Conservation (phyloP, 2,113 vertebrate species). For the Cairina moschata region DNA sequence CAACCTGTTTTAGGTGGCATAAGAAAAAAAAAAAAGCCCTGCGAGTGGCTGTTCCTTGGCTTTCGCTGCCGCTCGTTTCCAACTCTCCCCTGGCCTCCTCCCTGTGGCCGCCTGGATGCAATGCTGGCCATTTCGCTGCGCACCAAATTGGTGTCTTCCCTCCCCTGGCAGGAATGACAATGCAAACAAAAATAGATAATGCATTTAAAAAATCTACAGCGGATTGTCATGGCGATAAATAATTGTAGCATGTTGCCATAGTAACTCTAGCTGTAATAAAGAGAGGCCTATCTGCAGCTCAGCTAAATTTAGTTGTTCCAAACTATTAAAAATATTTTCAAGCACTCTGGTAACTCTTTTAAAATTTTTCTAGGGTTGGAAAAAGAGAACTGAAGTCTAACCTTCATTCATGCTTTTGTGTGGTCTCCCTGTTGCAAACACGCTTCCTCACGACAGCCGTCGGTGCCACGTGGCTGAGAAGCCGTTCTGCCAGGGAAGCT, state of each 20-base stretch:
- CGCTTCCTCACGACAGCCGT: background rate
- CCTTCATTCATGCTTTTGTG: constrained; percentile 51
- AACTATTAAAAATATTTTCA: constrained; percentile 77
- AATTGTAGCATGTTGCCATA: constrained; percentile 83
- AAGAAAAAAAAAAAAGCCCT: background rate
- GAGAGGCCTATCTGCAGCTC: constrained; percentile 74
- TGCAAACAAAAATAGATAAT: constrained; percentile 82
- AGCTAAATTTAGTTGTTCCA: constrained; percentile 80
- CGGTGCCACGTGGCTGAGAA: background rate
- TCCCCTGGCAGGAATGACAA: constrained; percentile 72
- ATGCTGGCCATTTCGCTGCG: background rate
- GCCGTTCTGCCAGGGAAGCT: background rate
- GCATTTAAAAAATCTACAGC: constrained; percentile 80
- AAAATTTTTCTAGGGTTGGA: constrained; percentile 6
- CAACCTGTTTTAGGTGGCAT: constrained; percentile 25
- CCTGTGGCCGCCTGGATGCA: background rate
- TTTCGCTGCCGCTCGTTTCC: constrained; percentile 4
- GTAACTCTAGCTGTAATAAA: constrained; percentile 76
- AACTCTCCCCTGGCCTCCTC: background rate
- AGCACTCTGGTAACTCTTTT: constrained; percentile 55
- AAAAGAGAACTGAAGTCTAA: constrained; percentile 12
- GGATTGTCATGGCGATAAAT: constrained; percentile 83
- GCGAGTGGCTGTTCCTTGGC: background rate
- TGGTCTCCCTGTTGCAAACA: constrained; percentile 31
- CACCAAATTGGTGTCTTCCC: constrained; percentile 61